Evolutionary conservation across 2,113 vertebrate genomes (phyloP), one percentile per base, ranked within the genome.

Genomic region (Seriola rivoliana): DNA sequence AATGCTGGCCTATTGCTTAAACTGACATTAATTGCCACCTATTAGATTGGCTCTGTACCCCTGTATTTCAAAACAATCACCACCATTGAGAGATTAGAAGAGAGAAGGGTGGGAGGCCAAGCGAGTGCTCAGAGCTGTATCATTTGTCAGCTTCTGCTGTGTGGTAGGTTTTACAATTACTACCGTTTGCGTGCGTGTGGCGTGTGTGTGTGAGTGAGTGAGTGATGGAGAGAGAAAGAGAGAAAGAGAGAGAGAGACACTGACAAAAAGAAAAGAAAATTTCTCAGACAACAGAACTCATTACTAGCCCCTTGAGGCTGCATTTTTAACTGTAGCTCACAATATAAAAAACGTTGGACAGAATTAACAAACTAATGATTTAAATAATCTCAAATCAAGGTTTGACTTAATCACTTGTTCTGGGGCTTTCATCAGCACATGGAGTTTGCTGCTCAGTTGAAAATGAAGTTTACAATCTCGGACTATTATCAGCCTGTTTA

Each of bases 11-110:
- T 86, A 78, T 87, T 87, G 78, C 80, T 88, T 91, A 82, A 91
- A 75, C 67, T 86, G 87, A 91, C 90, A 92, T 89, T 91, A 92
- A 93, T 94, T 89, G 90, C 87, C 81, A 87, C 88, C 87, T 88
- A 88, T 90, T 92, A 89, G 75, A 92, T 86, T 90, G 71, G 74
- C 40, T 84, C 38, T 55, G 81, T 71, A 74, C 80, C 82, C 69
- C 52, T 80, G 75, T 77, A 88, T 90, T 91, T 89, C 84, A 90
- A 84, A 89, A 92, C 87, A 93, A 88, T 89, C 81, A 63, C 59
- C 8, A 2, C 70, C 38, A 86, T 84, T 58, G 65, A 82, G 77
- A 85, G 82, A 89, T 89, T 90, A 80, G 57, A 84, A 38, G 76
- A 80, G 62, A 71, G 77, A 77, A 58, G 77, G 69, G 71, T 80